Conservation (phyloP, 2,113 vertebrate genomes). For the Ptilonorhynchus violaceus region DNA sequence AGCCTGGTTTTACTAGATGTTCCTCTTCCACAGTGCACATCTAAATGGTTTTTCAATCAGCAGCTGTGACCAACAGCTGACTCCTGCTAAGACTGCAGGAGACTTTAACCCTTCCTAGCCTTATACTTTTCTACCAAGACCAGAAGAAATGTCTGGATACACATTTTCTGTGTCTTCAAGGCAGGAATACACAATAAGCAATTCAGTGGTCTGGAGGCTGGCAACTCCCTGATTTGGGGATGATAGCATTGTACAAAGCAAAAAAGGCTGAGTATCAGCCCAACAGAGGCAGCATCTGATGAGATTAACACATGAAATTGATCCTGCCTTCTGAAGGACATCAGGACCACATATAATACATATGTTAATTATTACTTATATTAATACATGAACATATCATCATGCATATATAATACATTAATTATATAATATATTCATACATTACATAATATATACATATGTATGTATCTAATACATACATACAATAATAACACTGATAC, state of each 20-base stretch:
- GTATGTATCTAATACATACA: background rate
- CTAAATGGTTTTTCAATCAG: background rate
- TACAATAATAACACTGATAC: background rate
- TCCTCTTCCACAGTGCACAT: background rate
- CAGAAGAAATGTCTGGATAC: background rate
- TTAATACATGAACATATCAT: background rate
- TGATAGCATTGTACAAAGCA: background rate
- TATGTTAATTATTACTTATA: too few relatives aligned
- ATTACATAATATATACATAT: background rate
- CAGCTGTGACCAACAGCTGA: background rate
- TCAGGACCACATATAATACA: background rate
- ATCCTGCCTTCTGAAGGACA: background rate
- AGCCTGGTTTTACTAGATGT: background rate
- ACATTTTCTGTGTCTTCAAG: background rate
- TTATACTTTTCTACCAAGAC: background rate
- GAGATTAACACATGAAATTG: background rate
- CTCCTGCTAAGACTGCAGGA: background rate
- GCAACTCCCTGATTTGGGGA: background rate
- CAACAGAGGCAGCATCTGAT: background rate
- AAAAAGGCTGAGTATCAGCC: background rate
- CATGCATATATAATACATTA: background rate
- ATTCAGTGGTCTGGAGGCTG: background rate
- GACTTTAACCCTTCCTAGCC: background rate
- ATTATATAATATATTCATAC: background rate
- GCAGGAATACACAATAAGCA: background rate